These are phyloP conservation scores for Mycalesis mineus DNA, from an alignment of 2,888 invertebrate species.

Conservation along the genomic window DNA sequence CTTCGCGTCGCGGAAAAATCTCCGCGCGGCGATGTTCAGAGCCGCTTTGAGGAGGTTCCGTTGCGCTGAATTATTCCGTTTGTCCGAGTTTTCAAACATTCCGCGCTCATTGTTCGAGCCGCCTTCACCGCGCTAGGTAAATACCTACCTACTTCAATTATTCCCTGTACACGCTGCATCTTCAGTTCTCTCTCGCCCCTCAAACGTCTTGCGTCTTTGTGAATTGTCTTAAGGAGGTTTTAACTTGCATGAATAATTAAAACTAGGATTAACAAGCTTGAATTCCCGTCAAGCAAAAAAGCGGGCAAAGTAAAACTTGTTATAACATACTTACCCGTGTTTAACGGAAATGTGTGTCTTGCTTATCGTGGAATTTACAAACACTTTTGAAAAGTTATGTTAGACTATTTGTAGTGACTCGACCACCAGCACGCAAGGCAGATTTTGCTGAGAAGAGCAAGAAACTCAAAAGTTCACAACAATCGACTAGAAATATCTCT, in stretches of 20 bases:
- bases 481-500: no score
- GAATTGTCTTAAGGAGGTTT: not conserved
- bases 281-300: no score
- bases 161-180: constrained; percentile 8
- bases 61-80: constrained; percentile 70
- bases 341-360: no score
- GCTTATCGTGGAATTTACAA: no score
- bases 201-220: constrained; percentile 1
- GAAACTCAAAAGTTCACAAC: no score
- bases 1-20: constrained; percentile 55
- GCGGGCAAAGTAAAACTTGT: no score
- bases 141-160: constrained; percentile 20
- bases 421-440: no score
- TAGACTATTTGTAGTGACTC: no score
- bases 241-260: not conserved
- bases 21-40: constrained; percentile 46
- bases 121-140: constrained; percentile 37
- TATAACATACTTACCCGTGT: no score
- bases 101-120: constrained; percentile 36
- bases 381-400: no score
- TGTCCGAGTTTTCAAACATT: constrained; percentile 62
- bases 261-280: not conserved
- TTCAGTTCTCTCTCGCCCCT: not conserved
- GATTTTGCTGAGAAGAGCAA: no score
- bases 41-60: constrained; percentile 55